Percentiles rank a stretch among this genome's conserved stretches.
phyloP scores from a whole-genome alignment of 2,797 vertebrate genomes.

The Tapera naevia region DNA sequence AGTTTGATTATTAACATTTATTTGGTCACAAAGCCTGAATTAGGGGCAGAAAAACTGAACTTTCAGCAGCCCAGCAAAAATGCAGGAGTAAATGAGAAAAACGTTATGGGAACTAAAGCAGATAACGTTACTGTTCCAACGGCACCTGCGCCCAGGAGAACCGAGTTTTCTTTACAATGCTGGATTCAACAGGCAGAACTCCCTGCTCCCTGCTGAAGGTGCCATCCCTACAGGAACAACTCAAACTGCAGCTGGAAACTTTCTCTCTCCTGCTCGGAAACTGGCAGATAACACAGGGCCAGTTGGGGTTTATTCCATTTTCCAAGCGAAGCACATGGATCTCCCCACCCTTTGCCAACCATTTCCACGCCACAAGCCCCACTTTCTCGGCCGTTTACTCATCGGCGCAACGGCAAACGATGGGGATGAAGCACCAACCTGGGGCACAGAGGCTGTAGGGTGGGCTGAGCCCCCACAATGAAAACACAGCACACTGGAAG shows the following conservation, averaged over 20 bases:
- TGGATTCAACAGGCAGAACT: not conserved
- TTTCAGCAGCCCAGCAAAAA: not conserved
- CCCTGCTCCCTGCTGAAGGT: not conserved
- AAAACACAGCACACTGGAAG: too few species aligned
- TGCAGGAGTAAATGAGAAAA: not conserved
- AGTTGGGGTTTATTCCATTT: not conserved
- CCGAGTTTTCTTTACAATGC: not conserved
- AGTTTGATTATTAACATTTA: not conserved
- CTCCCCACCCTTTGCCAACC: fast-evolving
- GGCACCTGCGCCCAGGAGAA: not conserved
- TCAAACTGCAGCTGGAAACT: not conserved
- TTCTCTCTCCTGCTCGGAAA: not conserved
- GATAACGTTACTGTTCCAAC: not conserved
- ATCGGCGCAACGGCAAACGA: too few species aligned
- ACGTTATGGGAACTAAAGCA: not conserved
- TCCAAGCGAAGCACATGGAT: not conserved
- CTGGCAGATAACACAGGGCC: not conserved
- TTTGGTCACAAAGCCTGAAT: not conserved
- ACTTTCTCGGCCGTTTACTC: too few species aligned
- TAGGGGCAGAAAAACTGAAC: not conserved
- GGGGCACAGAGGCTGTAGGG: too few species aligned
- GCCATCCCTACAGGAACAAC: not conserved
- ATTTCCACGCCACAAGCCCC: not conserved
- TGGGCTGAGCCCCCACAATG: too few species aligned
- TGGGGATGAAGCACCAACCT: too few species aligned